Evolutionary conservation across 2,113 vertebrate species (phyloP), one percentile per base, ranked within the genome.

Genomic region (Hylia prasina): DNA sequence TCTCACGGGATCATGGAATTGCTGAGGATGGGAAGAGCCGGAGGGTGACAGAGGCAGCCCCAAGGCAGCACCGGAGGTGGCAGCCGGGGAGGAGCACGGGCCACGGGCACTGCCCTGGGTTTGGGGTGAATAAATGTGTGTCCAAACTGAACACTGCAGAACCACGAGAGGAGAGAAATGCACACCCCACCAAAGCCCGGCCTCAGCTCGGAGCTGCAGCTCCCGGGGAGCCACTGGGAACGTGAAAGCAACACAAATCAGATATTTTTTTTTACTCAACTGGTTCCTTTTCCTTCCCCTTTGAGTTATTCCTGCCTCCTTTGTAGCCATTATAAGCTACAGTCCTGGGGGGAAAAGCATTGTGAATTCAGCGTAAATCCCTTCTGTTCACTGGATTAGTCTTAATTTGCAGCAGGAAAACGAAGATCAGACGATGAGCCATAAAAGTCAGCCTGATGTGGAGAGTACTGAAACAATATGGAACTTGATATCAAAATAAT

Each of bases 1-100:
- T 23, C 0, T 11, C 51, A 4, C 0, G 11, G 27, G 20, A n/a
- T 2, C 3, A 0, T 4, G 69, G 44, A 28, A 3, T 2, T 15
- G 23, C 0, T 4, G 30, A 0, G 16, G n/a, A 0, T 17, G 87
- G 60, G 35, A 39, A 9, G 37, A 21, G 60, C 53, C 18, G 60
- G 60, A 11, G 53, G 53, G 2, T 17, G 56, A 1, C 65, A 18
- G 57, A 25, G 21, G 18, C 68, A 37, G 21, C 50, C 14, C 14
- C 11, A 3, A 1, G 25, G 33, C 33, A 33, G 39, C 64, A 0
- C 9, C 8, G 83, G 10, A 4, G 17, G 0, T 1, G 31, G 15
- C 10, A 84, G 47, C 48, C 47, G 3, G 82, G 13, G 35, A 30
- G 15, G 27, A 30, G 21, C n/a, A n/a, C 2, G 6, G 0, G 7